phyloP scores from a whole-genome alignment of 2,888 invertebrate genomes.

The Protonemura montana region DNA sequence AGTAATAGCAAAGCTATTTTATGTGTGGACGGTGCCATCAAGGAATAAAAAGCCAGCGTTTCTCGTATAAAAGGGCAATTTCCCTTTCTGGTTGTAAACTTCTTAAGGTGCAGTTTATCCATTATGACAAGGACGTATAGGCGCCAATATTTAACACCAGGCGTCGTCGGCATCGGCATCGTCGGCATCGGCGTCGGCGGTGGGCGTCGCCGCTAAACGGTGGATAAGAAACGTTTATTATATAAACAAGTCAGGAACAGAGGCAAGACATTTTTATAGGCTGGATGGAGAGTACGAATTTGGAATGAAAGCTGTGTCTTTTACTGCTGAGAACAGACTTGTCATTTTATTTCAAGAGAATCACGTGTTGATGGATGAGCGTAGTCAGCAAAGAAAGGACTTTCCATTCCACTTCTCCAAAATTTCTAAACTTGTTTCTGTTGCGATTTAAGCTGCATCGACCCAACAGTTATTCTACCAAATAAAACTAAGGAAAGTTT shows the following conservation, averaged over 20 bases:
- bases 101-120: slow-evolving; percentile 23
- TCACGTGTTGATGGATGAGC: neutral
- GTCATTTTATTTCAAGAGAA: neutral
- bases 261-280: neutral
- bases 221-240: slow-evolving; percentile 8
- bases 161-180: neutral
- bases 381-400: too few species aligned
- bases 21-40: slow-evolving; percentile 1
- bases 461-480: too few species aligned
- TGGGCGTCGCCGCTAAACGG: neutral
- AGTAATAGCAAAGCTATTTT: neutral
- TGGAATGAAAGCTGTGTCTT: neutral
- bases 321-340: neutral
- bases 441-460: too few species aligned
- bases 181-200: neutral
- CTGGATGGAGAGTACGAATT: neutral
- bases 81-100: slow-evolving; percentile 30
- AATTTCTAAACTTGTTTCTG: too few species aligned
- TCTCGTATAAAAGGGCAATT: slow-evolving; percentile 37
- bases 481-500: too few species aligned
- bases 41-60: slow-evolving; percentile 17
- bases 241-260: slow-evolving; percentile 1
- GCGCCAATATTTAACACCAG: slow-evolving; percentile 20
- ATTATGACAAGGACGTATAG: slow-evolving; percentile 25
- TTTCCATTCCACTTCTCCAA: too few species aligned